Evolutionary conservation across 2,797 vertebrate species (phyloP).

Genomic region (Peromyscus aztecus): DNA sequence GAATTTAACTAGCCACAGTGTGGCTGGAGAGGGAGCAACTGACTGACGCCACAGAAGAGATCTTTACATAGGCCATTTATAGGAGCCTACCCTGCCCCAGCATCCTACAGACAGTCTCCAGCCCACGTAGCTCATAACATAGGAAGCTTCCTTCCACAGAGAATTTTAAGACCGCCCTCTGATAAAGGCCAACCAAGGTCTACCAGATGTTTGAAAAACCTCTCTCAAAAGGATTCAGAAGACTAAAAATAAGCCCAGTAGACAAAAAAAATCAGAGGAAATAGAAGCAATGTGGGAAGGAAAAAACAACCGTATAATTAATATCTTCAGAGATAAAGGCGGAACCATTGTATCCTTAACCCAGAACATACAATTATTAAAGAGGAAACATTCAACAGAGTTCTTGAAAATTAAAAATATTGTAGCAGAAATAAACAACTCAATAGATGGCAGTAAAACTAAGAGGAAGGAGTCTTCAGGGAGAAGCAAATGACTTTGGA

Average conservation of each 20-base stretch:
- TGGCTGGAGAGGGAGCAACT: neutral
- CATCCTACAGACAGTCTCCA: neutral
- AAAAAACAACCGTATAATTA: constrained; percentile 3
- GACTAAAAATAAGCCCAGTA: constrained; percentile 1
- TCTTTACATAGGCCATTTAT: no score
- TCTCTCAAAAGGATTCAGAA: neutral
- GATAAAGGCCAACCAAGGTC: neutral
- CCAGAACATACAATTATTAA: constrained; percentile 50
- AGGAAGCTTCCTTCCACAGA: neutral
- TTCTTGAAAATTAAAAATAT: constrained; percentile 52
- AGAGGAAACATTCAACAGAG: constrained; percentile 58
- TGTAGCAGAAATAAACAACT: constrained; percentile 50
- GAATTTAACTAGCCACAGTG: neutral
- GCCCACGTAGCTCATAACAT: neutral
- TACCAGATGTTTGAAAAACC: constrained; percentile 37
- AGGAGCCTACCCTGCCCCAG: neutral
- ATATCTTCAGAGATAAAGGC: constrained; percentile 8
- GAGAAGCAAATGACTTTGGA: neutral
- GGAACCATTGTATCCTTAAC: neutral
- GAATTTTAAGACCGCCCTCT: neutral
- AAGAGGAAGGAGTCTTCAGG: constrained; percentile 29
- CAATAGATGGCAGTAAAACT: neutral
- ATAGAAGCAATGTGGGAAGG: constrained; percentile 39
- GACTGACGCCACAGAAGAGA: neutral
- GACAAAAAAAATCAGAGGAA: neutral